A percentile compares a stretch with the other conserved stretches of the same genome.
These are phyloP conservation scores for Ennomos fuscantarius DNA, from an alignment of 2,888 invertebrate genomes.

Conservation along the genomic window DNA sequence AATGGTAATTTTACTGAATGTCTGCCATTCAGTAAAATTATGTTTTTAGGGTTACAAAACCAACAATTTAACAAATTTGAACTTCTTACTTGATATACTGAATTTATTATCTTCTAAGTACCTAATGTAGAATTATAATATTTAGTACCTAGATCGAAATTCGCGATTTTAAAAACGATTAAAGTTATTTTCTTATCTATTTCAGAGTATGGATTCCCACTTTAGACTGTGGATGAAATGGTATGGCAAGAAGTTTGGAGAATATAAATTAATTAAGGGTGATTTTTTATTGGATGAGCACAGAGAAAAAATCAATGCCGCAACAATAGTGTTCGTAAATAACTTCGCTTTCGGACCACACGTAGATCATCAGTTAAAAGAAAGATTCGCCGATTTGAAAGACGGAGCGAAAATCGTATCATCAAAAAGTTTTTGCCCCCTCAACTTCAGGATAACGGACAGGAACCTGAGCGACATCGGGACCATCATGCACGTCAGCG, in stretches of 20 bases:
- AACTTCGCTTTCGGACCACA: conserved; percentile 99
- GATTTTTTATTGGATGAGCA: conserved; percentile 97
- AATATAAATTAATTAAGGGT: conserved; percentile 96
- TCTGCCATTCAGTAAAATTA: too few relatives aligned
- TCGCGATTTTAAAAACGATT: too few relatives aligned
- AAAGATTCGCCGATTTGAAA: conserved; percentile 97
- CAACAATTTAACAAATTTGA: too few relatives aligned
- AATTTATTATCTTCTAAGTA: too few relatives aligned
- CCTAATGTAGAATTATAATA: too few relatives aligned
- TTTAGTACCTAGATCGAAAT: too few relatives aligned
- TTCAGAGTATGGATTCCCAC: conserved; percentile 93
- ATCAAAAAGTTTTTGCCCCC: conserved; percentile 99
- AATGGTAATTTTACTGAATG: too few relatives aligned
- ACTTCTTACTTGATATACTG: too few relatives aligned
- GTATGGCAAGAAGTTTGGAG: conserved; percentile 98
- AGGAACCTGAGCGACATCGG: conserved; percentile 99
- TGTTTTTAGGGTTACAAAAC: too few relatives aligned
- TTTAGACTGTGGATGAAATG: conserved; percentile 98
- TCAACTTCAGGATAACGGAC: conserved; percentile 99
- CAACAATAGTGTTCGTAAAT: conserved; percentile 99
- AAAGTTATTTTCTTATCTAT: conserved; percentile 38
- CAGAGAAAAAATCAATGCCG: conserved; percentile 96
- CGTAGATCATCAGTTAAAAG: conserved; percentile 98
- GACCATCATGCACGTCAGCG: conserved; percentile 99
- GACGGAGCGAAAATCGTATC: conserved; percentile 98